These are phyloP conservation scores for Periophthalmus magnuspinnatus DNA, from an alignment of 2,797 vertebrate genomes.

Conservation along the genomic window DNA sequence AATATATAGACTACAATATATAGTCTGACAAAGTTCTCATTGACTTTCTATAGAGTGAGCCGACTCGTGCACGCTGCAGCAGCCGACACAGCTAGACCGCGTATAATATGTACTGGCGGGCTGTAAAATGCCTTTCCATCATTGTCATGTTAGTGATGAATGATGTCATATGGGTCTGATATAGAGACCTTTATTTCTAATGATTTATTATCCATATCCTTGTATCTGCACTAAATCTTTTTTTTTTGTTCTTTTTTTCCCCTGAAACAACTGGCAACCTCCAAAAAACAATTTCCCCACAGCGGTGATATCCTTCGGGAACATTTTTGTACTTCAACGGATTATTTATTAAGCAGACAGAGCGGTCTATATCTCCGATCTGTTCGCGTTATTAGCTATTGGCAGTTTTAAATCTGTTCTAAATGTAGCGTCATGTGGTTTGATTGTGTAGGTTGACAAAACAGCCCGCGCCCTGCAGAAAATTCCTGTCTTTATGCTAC, in stretches of 20 bases:
- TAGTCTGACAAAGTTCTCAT: not conserved
- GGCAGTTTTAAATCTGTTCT: slow-evolving; percentile 5
- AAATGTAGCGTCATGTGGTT: slow-evolving; percentile 24
- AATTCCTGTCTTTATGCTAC: slow-evolving; percentile 55
- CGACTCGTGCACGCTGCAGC: not conserved
- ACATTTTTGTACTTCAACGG: not conserved
- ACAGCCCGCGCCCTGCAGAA: slow-evolving; percentile 25
- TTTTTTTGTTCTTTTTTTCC: not conserved
- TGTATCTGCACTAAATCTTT: slow-evolving; percentile 46
- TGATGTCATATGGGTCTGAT: slow-evolving; percentile 51
- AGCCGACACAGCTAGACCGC: not conserved
- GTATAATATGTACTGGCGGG: slow-evolving; percentile 2
- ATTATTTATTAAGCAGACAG: slow-evolving; percentile 11
- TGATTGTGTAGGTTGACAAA: slow-evolving; percentile 24
- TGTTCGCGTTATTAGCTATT: slow-evolving; percentile 13
- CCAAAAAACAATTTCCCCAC: slow-evolving; percentile 10
- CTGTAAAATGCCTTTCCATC: slow-evolving; percentile 54
- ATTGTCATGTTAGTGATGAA: slow-evolving; percentile 53
- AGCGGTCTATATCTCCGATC: slow-evolving; percentile 7
- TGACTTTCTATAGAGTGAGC: not conserved
- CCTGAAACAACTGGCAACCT: slow-evolving; percentile 14
- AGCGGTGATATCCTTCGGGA: not conserved
- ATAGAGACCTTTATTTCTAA: slow-evolving; percentile 43
- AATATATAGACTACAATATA: not conserved
- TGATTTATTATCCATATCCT: slow-evolving; percentile 57